Percentiles rank a stretch among this genome's conserved stretches.
Conservation (phyloP, 2,888 invertebrate genomes). For the Adineta ricciae region DNA sequence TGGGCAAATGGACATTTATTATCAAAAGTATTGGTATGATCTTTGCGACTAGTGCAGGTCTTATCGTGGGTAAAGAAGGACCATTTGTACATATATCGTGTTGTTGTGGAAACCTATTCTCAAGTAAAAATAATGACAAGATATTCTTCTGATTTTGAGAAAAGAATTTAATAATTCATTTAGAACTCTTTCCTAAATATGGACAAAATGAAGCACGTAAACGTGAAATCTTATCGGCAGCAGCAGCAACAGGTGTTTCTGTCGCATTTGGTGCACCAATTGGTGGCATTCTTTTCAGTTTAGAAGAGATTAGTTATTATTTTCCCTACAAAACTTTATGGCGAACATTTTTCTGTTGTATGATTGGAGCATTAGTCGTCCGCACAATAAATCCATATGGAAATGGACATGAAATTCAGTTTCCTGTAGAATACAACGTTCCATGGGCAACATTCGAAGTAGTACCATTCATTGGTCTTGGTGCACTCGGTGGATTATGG, state of each 20-base stretch:
- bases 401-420: slow-evolving; percentile 91
- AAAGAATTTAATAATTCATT: neutral
- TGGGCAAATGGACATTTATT: slow-evolving; percentile 96
- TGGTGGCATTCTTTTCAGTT: slow-evolving; percentile 91
- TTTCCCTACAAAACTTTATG: slow-evolving; percentile 96
- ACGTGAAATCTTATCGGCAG: slow-evolving; percentile 91
- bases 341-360: slow-evolving; percentile 96
- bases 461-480: slow-evolving; percentile 85
- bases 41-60: slow-evolving; percentile 84
- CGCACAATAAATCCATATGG: slow-evolving; percentile 96
- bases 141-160: too few species aligned
- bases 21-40: slow-evolving; percentile 66
- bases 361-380: slow-evolving; percentile 90
- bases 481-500: slow-evolving; percentile 87
- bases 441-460: slow-evolving; percentile 98
- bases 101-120: slow-evolving; percentile 84
- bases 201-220: slow-evolving; percentile 97
- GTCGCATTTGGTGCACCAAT: slow-evolving; percentile 98
- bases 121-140: slow-evolving; percentile 51
- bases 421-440: slow-evolving; percentile 86
- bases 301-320: slow-evolving; percentile 96
- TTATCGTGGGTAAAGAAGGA: slow-evolving; percentile 92
- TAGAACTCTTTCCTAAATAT: slow-evolving; percentile 91
- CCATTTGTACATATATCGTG: slow-evolving; percentile 99
- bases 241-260: slow-evolving; percentile 94